Base-by-base conservation (phyloP, 2,797 vertebrate species). In the Betta splendens region DNA sequence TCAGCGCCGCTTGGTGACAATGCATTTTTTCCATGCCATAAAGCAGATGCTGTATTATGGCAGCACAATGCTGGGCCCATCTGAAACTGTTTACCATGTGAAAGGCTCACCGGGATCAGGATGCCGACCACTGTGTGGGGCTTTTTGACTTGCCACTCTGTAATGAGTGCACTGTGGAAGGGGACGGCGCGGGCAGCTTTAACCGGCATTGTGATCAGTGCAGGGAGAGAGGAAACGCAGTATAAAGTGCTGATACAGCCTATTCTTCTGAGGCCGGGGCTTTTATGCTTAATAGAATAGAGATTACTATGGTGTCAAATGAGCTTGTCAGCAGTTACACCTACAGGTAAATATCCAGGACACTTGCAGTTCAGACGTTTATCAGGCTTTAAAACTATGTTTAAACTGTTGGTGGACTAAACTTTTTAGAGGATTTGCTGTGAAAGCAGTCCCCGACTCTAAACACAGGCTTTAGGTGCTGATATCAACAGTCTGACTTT, bases 41-140 rank as follows among this genome's bases (percentile, higher is more conserved):
- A 92, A 91, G 89, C 89, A 91, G 89, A 92, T 84, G 83, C 90
- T 89, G 83, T 86, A 83, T 90, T 85, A 82, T 82, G 39, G 72
- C 59, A 26, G 72, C 83, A 91, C 90, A 92, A 87, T 89, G 23
- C 78, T 22, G 60, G 71, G 72, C 63, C 86, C 76, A 68, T 90
- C 83, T 75, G 80, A 88, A 87, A 76, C 81, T 87, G 82, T 90
- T 90, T 90, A 90, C 81, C 89, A 89, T 92, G 83, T 77, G 82
- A 89, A 91, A 86, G 77, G 87, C 87, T 69, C 85, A 71, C 84
- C 69, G 66, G 87, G 80, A 86, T 88, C 76, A 89, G 84, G 85
- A 81, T 82, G 84, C 81, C 77, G 61, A 79, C 69, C 75, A 69
- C 84, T 89, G 87, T 84, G 86, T 89, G 77, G 75, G 85, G 60